phyloP scores from a whole-genome alignment of 2,888 invertebrate species.

The Noctua pronuba region DNA sequence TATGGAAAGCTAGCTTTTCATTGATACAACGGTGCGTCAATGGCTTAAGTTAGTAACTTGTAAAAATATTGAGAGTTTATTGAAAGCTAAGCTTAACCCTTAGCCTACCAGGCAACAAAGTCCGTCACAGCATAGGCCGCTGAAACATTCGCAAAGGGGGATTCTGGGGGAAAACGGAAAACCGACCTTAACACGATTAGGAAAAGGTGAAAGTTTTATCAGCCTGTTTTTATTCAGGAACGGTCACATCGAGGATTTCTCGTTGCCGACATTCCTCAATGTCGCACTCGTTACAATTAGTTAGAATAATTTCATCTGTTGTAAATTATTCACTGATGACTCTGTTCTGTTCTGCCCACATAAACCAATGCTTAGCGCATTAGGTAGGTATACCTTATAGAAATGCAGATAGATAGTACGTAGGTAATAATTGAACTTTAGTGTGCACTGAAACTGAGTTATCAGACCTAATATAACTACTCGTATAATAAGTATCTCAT shows the following conservation, averaged over 20 bases:
- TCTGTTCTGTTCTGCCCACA: too few relatives aligned
- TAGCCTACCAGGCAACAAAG: neutral
- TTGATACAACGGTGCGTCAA: neutral
- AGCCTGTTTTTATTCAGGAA: neutral
- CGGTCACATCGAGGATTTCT: neutral
- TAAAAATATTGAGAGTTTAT: neutral
- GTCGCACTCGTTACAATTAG: neutral
- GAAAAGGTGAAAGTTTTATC: neutral
- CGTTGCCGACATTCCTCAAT: neutral
- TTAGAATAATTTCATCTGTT: neutral
- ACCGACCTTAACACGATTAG: neutral
- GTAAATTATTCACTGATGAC: too few relatives aligned
- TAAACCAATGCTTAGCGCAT: too few relatives aligned
- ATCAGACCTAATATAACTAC: too few relatives aligned
- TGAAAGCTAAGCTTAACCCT: neutral
- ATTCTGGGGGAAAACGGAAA: neutral
- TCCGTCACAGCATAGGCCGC: neutral
- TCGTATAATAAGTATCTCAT: too few relatives aligned
- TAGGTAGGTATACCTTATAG: too few relatives aligned
- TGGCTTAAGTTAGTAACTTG: neutral
- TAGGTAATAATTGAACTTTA: too few relatives aligned
- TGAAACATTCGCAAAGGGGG: neutral
- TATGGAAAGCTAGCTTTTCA: neutral
- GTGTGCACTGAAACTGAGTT: too few relatives aligned
- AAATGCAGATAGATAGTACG: too few relatives aligned